Evolutionary conservation across 2,113 vertebrate species (phyloP).

Genomic region (Cacatua alba): DNA sequence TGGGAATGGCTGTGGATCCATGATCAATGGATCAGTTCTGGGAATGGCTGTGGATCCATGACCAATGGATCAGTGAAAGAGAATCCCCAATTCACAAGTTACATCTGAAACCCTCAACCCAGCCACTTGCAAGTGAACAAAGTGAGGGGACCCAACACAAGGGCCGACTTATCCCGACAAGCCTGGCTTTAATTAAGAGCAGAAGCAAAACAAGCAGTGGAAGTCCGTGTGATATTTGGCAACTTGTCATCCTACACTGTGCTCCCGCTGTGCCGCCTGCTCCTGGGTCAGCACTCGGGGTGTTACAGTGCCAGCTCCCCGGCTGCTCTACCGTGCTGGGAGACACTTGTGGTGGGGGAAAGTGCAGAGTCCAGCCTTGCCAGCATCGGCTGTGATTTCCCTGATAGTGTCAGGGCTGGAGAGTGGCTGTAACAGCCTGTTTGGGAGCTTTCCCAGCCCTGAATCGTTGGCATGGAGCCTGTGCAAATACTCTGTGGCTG

Average conservation of each 20-base stretch:
- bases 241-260: neutral
- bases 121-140: neutral
- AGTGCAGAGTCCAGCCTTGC: neutral
- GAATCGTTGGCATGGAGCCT: neutral
- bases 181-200: constrained; percentile 12
- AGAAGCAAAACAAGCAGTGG: neutral
- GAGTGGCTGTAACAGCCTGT: neutral
- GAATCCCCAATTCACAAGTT: neutral
- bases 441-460: neutral
- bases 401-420: neutral
- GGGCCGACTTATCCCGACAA: neutral
- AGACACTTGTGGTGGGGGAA: neutral
- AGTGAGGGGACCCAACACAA: neutral
- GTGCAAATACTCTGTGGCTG: neutral
- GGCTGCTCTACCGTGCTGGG: fast-evolving
- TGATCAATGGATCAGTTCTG: neutral
- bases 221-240: neutral
- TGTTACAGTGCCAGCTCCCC: neutral
- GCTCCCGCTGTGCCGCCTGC: neutral
- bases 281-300: neutral
- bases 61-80: neutral
- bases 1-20: neutral
- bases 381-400: neutral
- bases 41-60: neutral
- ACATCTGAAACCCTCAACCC: neutral